Conservation (phyloP, 2,888 invertebrate genomes). For the Perizoma flavofasciatum region DNA sequence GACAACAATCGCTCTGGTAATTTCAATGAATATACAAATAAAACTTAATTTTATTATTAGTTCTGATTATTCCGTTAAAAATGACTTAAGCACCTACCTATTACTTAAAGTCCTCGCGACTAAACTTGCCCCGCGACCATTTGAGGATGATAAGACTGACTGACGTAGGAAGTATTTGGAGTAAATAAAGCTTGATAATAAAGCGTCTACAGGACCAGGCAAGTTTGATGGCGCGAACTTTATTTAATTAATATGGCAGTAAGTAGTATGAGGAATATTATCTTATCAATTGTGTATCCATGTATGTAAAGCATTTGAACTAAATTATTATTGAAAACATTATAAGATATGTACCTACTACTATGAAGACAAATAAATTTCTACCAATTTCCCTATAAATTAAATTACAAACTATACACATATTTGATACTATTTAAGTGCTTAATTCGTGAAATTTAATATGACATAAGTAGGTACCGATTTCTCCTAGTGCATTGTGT, state of each 20-base stretch:
- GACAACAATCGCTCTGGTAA: constrained; percentile 39
- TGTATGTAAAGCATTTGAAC: background rate
- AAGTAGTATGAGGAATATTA: too few relatives aligned
- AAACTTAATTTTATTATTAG: constrained; percentile 25
- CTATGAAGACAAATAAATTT: background rate
- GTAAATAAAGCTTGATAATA: too few relatives aligned
- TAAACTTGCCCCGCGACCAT: too few relatives aligned
- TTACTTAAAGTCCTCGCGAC: background rate
- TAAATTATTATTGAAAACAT: background rate
- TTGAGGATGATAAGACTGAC: too few relatives aligned
- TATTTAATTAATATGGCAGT: too few relatives aligned
- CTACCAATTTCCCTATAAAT: constrained; percentile 23
- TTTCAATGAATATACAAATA: constrained; percentile 33
- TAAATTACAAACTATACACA: constrained; percentile 30
- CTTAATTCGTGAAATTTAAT: constrained; percentile 37
- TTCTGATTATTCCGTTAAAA: constrained; percentile 21
- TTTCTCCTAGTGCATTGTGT: constrained; percentile 40
- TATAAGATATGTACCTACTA: background rate
- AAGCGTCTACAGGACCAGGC: too few relatives aligned
- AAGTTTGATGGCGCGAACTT: too few relatives aligned
- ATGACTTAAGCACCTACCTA: constrained; percentile 7
- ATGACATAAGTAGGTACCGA: constrained; percentile 28
- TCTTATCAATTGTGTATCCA: too few relatives aligned
- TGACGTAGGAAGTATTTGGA: too few relatives aligned
- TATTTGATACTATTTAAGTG: constrained; percentile 34